Conservation (phyloP, 2,113 vertebrate species). For the Poeciliopsis prolifica region DNA sequence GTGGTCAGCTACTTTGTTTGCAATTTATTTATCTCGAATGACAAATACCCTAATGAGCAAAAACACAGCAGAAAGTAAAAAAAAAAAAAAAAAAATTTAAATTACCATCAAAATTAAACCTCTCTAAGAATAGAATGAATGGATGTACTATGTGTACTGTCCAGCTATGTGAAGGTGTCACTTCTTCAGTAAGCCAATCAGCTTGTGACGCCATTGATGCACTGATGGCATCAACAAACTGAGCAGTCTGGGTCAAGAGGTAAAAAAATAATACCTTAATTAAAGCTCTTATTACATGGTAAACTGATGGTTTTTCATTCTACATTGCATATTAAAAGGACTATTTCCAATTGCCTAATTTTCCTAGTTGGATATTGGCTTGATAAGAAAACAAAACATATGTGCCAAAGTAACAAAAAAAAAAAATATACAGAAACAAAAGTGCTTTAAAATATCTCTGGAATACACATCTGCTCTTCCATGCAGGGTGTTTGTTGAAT, state of each 20-base stretch:
- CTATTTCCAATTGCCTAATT: neutral
- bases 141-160: conserved; percentile 20
- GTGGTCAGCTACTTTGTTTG: conserved; percentile 25
- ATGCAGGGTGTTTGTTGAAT: neutral
- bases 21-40: neutral
- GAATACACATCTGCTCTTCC: neutral
- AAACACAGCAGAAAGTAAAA: neutral
- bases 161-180: conserved; percentile 39
- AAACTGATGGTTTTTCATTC: neutral
- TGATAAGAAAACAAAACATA: neutral
- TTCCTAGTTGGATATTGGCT: neutral
- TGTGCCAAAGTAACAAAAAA: conserved; percentile 1
- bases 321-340: neutral
- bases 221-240: conserved; percentile 33
- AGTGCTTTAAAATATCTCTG: neutral
- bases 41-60: neutral
- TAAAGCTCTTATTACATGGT: conserved; percentile 9
- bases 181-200: conserved; percentile 61
- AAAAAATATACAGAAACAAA: neutral
- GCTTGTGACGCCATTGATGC: conserved; percentile 41
- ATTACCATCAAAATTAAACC: neutral
- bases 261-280: conserved; percentile 28
- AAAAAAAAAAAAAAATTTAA: neutral
- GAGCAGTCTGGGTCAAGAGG: conserved; percentile 29
- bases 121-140: conserved; percentile 40